These are phyloP conservation scores for Synergus laeviventris DNA, from an alignment of 2,888 invertebrate species.

Conservation along the genomic window DNA sequence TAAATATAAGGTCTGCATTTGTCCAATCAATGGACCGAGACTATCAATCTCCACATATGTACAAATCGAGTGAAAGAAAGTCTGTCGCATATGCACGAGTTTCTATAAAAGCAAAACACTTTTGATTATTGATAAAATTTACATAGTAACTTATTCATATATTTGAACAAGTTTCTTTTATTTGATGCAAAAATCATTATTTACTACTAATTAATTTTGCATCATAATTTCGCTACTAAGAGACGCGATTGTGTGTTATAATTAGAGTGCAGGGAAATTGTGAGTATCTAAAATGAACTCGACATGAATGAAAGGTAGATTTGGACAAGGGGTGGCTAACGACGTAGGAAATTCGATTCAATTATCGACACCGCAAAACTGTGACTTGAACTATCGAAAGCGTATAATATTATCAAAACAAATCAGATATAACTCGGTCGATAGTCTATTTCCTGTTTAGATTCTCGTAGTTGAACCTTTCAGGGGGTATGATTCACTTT, in stretches of 20 bases:
- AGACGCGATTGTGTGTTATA: not conserved
- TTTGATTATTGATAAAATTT: not conserved
- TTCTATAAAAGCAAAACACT: not conserved
- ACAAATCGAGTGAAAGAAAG: not conserved
- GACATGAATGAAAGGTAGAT: constrained; percentile 6
- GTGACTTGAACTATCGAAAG: constrained; percentile 59
- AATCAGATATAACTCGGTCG: constrained; percentile 67
- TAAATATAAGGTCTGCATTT: not conserved
- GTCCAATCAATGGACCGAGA: constrained; percentile 6
- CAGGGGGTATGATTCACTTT: constrained; percentile 56
- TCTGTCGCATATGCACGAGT: not conserved
- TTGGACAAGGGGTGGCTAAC: constrained; percentile 55
- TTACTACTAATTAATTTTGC: not conserved
- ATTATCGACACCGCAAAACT: constrained; percentile 64
- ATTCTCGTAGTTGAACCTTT: constrained; percentile 65
- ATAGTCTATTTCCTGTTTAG: constrained; percentile 72
- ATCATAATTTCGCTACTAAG: not conserved
- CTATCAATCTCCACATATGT: not conserved
- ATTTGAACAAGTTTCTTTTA: not conserved
- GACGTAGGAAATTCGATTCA: constrained; percentile 70
- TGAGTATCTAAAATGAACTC: not conserved
- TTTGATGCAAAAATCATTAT: too few relatives aligned
- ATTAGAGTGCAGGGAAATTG: not conserved
- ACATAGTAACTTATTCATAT: too few relatives aligned
- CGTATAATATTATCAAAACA: constrained; percentile 60